A percentile compares a stretch with the other conserved stretches of the same genome.
These are phyloP conservation scores for Artibeus jamaicensis DNA, from an alignment of 2,797 vertebrate species.

Conservation along the genomic window DNA sequence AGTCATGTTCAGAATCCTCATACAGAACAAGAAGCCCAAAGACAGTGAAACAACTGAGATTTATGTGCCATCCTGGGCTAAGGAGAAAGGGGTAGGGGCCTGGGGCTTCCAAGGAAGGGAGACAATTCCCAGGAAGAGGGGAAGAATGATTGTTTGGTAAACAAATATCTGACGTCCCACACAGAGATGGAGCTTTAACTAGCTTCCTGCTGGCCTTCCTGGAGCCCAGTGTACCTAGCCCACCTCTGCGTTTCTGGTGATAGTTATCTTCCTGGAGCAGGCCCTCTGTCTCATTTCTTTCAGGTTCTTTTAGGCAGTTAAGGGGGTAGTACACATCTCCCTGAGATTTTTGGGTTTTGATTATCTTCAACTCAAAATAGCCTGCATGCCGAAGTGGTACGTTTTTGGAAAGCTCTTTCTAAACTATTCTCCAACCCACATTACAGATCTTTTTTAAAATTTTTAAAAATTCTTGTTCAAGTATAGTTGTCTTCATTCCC, in stretches of 20 bases:
- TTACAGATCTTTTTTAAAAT: neutral
- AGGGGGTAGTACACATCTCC: neutral
- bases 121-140: neutral
- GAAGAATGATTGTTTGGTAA: neutral
- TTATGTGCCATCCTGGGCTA: neutral
- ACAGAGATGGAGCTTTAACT: neutral
- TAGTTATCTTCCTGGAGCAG: neutral
- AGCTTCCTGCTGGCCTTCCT: neutral
- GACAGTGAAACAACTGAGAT: neutral
- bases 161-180: neutral
- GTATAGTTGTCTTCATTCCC: no score
- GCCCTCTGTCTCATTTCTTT: neutral
- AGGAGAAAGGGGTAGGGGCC: neutral
- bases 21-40: neutral
- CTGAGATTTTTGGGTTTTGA: neutral
- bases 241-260: neutral
- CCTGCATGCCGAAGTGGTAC: neutral
- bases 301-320: neutral
- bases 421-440: neutral
- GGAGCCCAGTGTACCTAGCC: neutral
- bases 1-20: neutral
- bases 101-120: neutral
- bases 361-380: neutral
- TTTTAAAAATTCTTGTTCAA: no score
- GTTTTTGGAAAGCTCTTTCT: neutral